phyloP scores from a whole-genome alignment of 2,113 vertebrate genomes.

The Nothobranchius kuhntae region DNA sequence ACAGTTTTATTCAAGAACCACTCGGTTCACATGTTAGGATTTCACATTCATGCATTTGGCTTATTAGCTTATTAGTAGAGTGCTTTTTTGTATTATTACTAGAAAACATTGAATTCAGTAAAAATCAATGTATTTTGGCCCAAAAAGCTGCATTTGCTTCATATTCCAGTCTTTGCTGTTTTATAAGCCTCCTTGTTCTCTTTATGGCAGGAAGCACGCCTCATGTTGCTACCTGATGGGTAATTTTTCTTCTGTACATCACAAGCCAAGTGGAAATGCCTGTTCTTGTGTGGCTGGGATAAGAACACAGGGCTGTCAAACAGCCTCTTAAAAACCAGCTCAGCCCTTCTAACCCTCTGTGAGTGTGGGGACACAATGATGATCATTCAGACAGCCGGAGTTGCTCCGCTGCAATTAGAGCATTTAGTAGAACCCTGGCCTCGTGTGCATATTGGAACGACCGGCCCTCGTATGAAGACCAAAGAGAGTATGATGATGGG shows the following conservation, averaged over 20 bases:
- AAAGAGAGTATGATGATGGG: constrained; percentile 41
- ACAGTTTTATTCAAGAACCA: not conserved
- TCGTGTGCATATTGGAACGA: constrained; percentile 70
- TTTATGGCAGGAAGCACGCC: constrained; percentile 17
- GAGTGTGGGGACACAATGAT: constrained; percentile 77
- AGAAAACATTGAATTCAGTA: not conserved
- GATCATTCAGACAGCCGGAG: constrained; percentile 74
- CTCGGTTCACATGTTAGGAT: not conserved
- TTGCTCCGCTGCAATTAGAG: constrained; percentile 66
- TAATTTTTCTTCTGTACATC: constrained; percentile 30
- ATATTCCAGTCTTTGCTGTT: not conserved
- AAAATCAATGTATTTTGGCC: not conserved
- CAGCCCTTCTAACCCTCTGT: constrained; percentile 70
- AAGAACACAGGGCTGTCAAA: constrained; percentile 70
- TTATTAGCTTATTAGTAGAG: not conserved
- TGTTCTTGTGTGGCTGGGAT: constrained; percentile 67
- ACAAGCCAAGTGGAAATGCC: constrained; percentile 64
- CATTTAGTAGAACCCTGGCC: constrained; percentile 70
- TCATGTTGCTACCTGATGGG: constrained; percentile 9
- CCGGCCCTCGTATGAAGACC: constrained; percentile 50
- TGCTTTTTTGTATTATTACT: constrained; percentile 4
- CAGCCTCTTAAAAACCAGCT: constrained; percentile 73
- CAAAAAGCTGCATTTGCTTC: not conserved
- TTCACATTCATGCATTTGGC: not conserved
- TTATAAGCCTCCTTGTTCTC: not conserved